A percentile compares a stretch with the other conserved stretches of the same genome.
These are phyloP conservation scores for Lasioglossum figueresi DNA, from an alignment of 2,888 invertebrate species.

Conservation along the genomic window DNA sequence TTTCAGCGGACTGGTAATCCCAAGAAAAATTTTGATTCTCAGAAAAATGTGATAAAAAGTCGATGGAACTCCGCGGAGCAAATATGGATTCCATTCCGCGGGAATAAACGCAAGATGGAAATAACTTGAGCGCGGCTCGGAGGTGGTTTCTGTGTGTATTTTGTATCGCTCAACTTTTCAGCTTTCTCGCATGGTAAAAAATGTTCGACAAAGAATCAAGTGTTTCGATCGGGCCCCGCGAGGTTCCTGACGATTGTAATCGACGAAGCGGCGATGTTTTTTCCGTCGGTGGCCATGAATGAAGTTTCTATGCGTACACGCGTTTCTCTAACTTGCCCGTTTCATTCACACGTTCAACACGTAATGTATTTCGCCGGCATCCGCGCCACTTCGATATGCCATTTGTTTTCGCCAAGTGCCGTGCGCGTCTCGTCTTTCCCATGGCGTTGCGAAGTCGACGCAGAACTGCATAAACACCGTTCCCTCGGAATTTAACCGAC, in stretches of 20 bases:
- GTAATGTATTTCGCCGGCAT: constrained; percentile 31
- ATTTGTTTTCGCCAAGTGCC: constrained; percentile 41
- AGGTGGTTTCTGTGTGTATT: not conserved
- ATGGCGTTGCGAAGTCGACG: not conserved
- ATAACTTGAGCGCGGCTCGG: not conserved
- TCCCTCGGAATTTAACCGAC: too few species aligned
- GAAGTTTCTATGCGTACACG: constrained; percentile 57
- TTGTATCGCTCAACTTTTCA: constrained; percentile 28
- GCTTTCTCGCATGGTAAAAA: constrained; percentile 41
- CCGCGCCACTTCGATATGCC: constrained; percentile 46
- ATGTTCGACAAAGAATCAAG: constrained; percentile 50
- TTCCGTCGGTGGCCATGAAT: constrained; percentile 58
- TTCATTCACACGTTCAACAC: constrained; percentile 63
- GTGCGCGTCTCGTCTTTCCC: constrained; percentile 12
- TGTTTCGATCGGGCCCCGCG: constrained; percentile 42
- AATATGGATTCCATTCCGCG: constrained; percentile 5
- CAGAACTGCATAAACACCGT: too few species aligned
- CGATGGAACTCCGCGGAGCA: not conserved
- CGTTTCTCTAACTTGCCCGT: constrained; percentile 33
- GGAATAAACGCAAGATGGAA: constrained; percentile 26
- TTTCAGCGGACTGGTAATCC: not conserved
- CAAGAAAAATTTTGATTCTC: not conserved
- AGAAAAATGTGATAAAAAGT: not conserved
- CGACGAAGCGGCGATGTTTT: constrained; percentile 46
- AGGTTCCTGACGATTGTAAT: constrained; percentile 44